phyloP scores from a whole-genome alignment of 2,888 invertebrate genomes.

The Nymphalis urticae region DNA sequence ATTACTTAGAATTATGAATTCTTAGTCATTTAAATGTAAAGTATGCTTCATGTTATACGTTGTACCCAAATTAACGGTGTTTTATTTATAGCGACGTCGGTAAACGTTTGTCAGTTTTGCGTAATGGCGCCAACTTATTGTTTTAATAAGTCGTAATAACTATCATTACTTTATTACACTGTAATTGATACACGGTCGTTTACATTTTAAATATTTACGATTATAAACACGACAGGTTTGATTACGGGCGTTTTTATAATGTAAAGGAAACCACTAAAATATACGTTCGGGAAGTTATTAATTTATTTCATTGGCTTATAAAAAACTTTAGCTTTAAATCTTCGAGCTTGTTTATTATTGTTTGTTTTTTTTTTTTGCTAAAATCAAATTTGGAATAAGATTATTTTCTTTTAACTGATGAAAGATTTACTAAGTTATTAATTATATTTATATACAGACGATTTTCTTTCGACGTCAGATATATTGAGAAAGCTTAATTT shows the following conservation, averaged over 20 bases:
- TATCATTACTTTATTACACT: conserved; percentile 6
- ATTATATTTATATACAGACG: too few relatives aligned
- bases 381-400: too few relatives aligned
- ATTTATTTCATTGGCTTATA: neutral
- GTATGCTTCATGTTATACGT: neutral
- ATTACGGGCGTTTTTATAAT: neutral
- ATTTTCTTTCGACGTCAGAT: too few relatives aligned
- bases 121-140: conserved; percentile 8
- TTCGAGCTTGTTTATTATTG: too few relatives aligned
- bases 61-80: conserved; percentile 1
- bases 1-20: neutral
- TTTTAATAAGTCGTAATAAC: conserved; percentile 9
- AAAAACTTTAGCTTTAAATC: too few relatives aligned
- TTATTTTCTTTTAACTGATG: too few relatives aligned
- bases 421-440: too few relatives aligned
- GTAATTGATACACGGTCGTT: neutral
- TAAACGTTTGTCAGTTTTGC: neutral
- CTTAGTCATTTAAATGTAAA: conserved; percentile 2
- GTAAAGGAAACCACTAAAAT: neutral
- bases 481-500: too few relatives aligned
- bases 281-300: neutral
- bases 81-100: conserved; percentile 7
- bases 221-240: neutral
- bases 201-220: neutral
- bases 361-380: too few relatives aligned